Conservation (phyloP, 2,797 vertebrate genomes). For the Girardinus metallicus region DNA sequence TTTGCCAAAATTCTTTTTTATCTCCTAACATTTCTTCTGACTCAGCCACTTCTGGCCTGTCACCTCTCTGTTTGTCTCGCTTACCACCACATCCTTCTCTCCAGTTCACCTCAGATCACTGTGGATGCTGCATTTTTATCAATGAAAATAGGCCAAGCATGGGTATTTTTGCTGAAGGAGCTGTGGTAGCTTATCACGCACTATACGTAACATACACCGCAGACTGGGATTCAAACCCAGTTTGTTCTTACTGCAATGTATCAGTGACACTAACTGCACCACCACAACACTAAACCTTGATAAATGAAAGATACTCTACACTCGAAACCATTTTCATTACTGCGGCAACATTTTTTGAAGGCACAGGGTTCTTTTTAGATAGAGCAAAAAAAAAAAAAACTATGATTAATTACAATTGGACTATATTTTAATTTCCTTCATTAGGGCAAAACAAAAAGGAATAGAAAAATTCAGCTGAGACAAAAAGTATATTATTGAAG, state of each 20-base stretch:
- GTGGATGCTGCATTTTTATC: constrained; percentile 4
- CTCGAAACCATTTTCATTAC: background rate
- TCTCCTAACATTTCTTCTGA: constrained; percentile 23
- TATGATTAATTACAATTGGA: background rate
- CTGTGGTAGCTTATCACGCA: constrained; percentile 5
- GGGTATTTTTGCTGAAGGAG: constrained; percentile 6
- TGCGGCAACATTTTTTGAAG: background rate
- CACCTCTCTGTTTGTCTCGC: constrained; percentile 21
- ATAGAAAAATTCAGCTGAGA: no score
- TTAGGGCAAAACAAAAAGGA: background rate
- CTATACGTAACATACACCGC: background rate
- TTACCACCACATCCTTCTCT: constrained; percentile 12
- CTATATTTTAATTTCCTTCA: background rate
- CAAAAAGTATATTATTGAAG: no score
- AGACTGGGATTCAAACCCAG: background rate
- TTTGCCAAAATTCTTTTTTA: constrained; percentile 28
- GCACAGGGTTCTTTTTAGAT: background rate
- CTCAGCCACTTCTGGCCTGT: constrained; percentile 22
- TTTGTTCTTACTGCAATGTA: background rate
- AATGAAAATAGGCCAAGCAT: constrained; percentile 6
- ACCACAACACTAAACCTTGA: no score
- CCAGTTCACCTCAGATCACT: constrained; percentile 11
- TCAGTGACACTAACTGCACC: background rate
- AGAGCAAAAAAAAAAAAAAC: no score
- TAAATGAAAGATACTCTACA: background rate